phyloP scores from a whole-genome alignment of 2,113 vertebrate genomes.

The Aix galericulata region DNA sequence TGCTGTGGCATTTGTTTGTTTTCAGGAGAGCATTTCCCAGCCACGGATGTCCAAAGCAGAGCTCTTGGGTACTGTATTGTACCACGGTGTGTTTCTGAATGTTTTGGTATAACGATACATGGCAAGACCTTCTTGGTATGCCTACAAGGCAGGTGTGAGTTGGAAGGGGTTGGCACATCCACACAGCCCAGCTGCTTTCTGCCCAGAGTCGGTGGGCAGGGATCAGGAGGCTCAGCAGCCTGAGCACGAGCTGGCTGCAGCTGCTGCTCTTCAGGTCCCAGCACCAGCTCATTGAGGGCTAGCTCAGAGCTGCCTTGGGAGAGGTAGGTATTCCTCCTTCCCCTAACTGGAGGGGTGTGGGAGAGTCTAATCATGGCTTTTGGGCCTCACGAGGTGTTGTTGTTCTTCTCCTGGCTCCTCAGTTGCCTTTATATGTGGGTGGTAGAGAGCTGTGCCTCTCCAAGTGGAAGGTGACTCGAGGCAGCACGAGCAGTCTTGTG shows the following conservation, averaged over 20 bases:
- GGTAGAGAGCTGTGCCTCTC: neutral
- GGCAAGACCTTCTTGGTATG: accelerated
- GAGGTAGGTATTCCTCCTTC: neutral
- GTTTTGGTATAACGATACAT: neutral
- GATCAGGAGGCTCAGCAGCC: neutral
- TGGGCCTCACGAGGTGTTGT: neutral
- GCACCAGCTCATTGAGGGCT: neutral
- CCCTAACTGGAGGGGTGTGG: accelerated
- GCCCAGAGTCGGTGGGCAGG: accelerated
- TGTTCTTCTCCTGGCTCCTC: neutral
- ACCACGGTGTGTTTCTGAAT: neutral
- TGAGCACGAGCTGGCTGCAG: neutral
- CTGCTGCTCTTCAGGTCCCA: neutral
- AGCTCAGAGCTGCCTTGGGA: neutral
- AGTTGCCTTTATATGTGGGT: neutral
- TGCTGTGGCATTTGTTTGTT: neutral
- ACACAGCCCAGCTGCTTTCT: neutral
- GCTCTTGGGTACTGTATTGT: neutral
- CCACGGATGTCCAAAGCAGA: neutral
- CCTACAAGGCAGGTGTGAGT: accelerated
- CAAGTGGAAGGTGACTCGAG: neutral
- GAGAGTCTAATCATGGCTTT: neutral
- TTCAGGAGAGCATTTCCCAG: neutral
- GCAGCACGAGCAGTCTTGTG: neutral
- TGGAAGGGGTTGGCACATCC: neutral